Percentiles rank a stretch among this genome's conserved stretches.
Conservation (phyloP, 1,140 invertebrate genomes). For the Eupeodes corollae region DNA sequence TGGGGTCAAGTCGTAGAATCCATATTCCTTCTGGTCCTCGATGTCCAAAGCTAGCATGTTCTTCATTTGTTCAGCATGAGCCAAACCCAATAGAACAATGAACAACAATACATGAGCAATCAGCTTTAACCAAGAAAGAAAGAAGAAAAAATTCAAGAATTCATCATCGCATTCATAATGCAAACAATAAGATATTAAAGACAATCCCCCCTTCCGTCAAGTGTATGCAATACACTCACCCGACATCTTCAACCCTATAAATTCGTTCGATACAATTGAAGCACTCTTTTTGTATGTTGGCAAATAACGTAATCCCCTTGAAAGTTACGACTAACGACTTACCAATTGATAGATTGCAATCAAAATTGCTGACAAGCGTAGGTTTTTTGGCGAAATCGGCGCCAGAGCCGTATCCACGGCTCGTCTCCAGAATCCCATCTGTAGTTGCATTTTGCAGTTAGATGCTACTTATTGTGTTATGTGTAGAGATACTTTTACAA, state of each 20-base stretch:
- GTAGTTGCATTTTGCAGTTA: slow-evolving; percentile 16
- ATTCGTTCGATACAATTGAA: not conserved
- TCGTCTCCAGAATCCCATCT: slow-evolving; percentile 15
- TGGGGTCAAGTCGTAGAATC: slow-evolving; percentile 27
- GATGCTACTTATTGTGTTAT: no score
- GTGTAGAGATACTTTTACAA: no score
- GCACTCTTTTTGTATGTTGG: not conserved
- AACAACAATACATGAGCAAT: slow-evolving; percentile 30
- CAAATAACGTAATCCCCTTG: not conserved
- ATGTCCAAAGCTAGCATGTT: slow-evolving; percentile 28
- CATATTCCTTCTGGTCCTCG: slow-evolving; percentile 31
- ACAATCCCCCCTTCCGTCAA: no score
- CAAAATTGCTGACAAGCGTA: slow-evolving; percentile 27
- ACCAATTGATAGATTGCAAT: slow-evolving; percentile 34
- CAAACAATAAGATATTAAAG: no score
- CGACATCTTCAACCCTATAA: no score
- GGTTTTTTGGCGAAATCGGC: slow-evolving; percentile 26
- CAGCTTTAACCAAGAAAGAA: slow-evolving; percentile 13
- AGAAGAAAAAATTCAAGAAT: no score
- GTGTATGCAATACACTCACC: not conserved
- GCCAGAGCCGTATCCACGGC: slow-evolving; percentile 24
- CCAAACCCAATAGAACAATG: slow-evolving; percentile 25
- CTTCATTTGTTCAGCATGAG: slow-evolving; percentile 33
- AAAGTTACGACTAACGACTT: slow-evolving; percentile 16
- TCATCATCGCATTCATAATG: not conserved